These are phyloP conservation scores for Calameuta idolon DNA, from an alignment of 2,888 invertebrate species.

Conservation along the genomic window DNA sequence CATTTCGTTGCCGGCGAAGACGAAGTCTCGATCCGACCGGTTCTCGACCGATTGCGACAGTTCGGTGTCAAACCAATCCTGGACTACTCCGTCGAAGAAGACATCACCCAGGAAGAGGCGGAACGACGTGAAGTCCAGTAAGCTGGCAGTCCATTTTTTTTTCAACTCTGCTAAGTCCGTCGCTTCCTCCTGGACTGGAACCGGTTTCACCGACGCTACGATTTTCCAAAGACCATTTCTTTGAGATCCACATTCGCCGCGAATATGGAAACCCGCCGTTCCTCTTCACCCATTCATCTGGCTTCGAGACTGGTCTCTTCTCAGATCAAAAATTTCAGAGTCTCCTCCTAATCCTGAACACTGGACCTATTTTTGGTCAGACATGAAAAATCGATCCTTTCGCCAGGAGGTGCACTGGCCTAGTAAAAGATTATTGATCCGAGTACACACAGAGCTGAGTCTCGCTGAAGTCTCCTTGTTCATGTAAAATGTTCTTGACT, in stretches of 20 bases:
- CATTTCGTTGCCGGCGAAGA: slow-evolving; percentile 99
- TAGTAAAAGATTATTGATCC: background rate
- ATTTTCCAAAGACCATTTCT: background rate
- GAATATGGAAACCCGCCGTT: background rate
- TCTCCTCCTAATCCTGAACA: background rate
- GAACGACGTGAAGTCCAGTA: slow-evolving; percentile 95
- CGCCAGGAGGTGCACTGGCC: background rate
- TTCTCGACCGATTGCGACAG: slow-evolving; percentile 85
- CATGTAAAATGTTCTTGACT: background rate
- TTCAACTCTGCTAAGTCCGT: background rate
- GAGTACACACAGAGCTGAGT: background rate
- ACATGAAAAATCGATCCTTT: background rate
- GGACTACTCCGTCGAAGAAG: slow-evolving; percentile 98
- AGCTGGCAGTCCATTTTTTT: slow-evolving; percentile 58
- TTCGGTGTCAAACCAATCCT: slow-evolving; percentile 99
- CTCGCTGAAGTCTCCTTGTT: background rate
- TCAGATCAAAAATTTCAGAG: background rate
- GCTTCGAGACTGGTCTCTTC: background rate
- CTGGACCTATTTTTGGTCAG: background rate
- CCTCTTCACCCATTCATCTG: background rate
- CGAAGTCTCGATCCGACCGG: slow-evolving; percentile 86
- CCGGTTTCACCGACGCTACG: background rate
- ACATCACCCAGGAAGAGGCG: slow-evolving; percentile 92
- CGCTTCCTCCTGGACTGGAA: background rate
- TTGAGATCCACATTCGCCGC: background rate